Evolutionary conservation across 2,797 vertebrate genomes (phyloP), one percentile per base, ranked within the genome.

Genomic region (Ptychobarbus kaznakovi): DNA sequence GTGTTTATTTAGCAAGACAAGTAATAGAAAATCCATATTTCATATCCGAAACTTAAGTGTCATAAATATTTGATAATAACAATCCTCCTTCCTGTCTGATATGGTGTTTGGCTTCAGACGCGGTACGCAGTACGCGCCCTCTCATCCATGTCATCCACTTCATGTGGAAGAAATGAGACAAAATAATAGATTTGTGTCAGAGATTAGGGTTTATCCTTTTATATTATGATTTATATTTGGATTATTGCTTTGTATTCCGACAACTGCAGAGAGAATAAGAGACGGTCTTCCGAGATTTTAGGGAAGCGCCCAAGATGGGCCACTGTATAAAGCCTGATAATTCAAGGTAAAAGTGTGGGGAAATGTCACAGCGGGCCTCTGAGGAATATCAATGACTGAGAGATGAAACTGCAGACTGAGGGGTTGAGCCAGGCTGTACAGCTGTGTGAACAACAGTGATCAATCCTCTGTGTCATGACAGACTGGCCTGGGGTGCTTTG

Each of bases 291-390:
- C 42, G 80, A 90, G 86, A 77, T 73, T 66, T 69, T 65, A 84
- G 87, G 79, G 90, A 86, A 88, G 25, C 38, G 38, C 81, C 84
- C 84, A 86, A 87, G 88, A 90, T 82, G 86, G 89, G 88, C 53
- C 32, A 15, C 86, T 85, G 85, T 75, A 81, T 86, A 88, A 83
- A 58, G 85, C 87, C 85, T 89, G 85, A 92, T 91, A 92, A 92
- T 91, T 87, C 83, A 88, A 89, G 90, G 86, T 66, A 88, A 91
- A 93, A 92, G 77, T 86, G 89, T 83, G 46, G 40, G 84, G 82
- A 93, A 91, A 92, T 92, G 91, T 93, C 91, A 90, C 84, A 87
- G 87, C 76, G 81, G 86, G 85, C 88, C 90, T 86, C 87, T 12
- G 79, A 91, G 87, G 89, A 92, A 92, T 89, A 88, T 84, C 77